These are phyloP conservation scores for Chrysemys picta DNA, from an alignment of 2,113 vertebrate species.

Conservation along the genomic window DNA sequence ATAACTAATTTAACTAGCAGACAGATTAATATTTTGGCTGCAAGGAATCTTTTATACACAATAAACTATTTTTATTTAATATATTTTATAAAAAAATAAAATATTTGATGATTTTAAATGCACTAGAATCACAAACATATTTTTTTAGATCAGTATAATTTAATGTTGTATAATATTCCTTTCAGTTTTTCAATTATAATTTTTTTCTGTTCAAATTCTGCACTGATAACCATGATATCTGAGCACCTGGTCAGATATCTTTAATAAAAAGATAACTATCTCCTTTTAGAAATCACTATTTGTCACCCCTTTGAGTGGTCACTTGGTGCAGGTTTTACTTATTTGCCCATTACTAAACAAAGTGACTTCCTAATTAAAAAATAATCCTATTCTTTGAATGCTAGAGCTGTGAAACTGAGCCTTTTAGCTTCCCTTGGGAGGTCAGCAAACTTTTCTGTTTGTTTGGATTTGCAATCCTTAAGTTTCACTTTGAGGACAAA, in stretches of 20 bases:
- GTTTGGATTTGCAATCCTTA: neutral
- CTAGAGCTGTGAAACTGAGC: neutral
- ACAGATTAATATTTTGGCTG: neutral
- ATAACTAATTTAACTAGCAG: neutral
- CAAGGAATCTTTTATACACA: neutral
- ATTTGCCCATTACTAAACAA: neutral
- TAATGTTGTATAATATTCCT: neutral
- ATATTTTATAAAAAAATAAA: neutral
- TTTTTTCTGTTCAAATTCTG: accelerated
- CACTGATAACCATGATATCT: neutral
- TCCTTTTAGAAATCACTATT: neutral
- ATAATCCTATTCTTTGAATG: neutral
- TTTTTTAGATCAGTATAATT: accelerated
- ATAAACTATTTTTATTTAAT: neutral
- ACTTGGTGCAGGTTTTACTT: conserved; percentile 19
- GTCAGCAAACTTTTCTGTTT: accelerated
- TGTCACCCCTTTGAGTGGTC: conserved; percentile 7
- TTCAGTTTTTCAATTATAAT: neutral
- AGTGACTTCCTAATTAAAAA: conserved; percentile 7
- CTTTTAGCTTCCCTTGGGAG: neutral
- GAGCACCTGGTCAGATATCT: neutral
- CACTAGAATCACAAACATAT: accelerated
- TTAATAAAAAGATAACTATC: neutral
- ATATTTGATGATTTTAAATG: neutral
- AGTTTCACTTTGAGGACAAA: neutral